These are phyloP conservation scores for Tympanuchus pallidicinctus DNA, from an alignment of 2,113 vertebrate genomes.

Conservation along the genomic window DNA sequence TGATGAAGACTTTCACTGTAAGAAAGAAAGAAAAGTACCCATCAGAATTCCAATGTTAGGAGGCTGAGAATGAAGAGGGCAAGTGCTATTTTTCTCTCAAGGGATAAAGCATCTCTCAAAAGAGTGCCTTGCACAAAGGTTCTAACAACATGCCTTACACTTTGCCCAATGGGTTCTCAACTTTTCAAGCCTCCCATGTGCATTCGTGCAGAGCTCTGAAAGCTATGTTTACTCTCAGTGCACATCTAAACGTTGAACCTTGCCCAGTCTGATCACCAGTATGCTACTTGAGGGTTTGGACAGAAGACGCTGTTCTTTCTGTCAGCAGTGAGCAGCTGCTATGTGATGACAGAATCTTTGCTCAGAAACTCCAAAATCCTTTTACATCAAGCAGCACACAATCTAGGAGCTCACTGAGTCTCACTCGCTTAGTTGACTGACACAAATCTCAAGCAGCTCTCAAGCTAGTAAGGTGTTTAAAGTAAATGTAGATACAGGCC, in stretches of 20 bases:
- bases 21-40: too few relatives aligned
- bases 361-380: background rate
- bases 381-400: background rate
- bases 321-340: background rate
- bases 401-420: background rate
- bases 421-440: background rate
- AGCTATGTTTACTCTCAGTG: background rate
- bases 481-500: background rate
- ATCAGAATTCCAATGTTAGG: background rate
- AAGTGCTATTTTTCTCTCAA: background rate
- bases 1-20: background rate
- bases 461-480: background rate
- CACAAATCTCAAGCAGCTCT: background rate
- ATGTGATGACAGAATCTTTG: background rate
- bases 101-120: background rate
- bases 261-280: background rate
- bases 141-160: background rate
- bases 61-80: background rate
- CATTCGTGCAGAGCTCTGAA: background rate
- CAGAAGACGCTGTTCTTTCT: background rate
- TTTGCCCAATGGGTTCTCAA: background rate
- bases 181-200: background rate
- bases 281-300: background rate
- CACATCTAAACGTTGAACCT: background rate
- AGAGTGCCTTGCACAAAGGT: background rate